A percentile compares a stretch with the other conserved stretches of the same genome.
phyloP scores from a whole-genome alignment of 2,797 vertebrate genomes.

The Pseudochaenichthys georgianus region DNA sequence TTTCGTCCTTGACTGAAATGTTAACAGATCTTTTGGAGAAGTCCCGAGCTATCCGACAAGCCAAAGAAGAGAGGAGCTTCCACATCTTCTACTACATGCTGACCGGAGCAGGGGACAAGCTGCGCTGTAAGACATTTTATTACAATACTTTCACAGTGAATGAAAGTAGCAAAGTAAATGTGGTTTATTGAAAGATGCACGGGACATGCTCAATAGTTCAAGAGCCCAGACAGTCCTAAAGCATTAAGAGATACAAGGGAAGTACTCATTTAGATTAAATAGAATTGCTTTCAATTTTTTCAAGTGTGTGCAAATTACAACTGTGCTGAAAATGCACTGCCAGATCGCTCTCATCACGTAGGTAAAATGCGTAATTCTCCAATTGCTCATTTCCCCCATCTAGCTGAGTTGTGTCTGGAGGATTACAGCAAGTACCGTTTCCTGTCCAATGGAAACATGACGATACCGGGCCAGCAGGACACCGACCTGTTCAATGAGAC shows the following conservation, averaged over 20 bases:
- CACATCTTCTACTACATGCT: slow-evolving; percentile 98
- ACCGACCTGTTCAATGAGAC: slow-evolving; percentile 97
- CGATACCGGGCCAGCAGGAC: slow-evolving; percentile 96
- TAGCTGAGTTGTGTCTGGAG: slow-evolving; percentile 94
- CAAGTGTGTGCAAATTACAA: not conserved
- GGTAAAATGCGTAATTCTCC: not conserved
- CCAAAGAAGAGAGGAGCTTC: slow-evolving; percentile 95
- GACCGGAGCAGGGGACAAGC: slow-evolving; percentile 92
- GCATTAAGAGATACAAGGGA: not conserved
- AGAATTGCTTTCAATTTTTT: slow-evolving; percentile 9
- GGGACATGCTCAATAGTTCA: slow-evolving; percentile 9
- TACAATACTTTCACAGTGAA: not conserved
- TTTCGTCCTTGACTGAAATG: slow-evolving; percentile 65
- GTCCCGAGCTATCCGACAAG: slow-evolving; percentile 96
- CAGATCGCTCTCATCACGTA: too few species aligned
- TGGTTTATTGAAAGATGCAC: not conserved
- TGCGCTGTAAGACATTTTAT: slow-evolving; percentile 89
- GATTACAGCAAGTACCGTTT: slow-evolving; percentile 96
- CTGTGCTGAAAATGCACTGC: not conserved
- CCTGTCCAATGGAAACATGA: slow-evolving; percentile 95
- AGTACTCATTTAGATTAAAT: not conserved
- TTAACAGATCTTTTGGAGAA: slow-evolving; percentile 95
- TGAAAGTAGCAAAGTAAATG: slow-evolving; percentile 5
- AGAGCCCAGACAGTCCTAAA: not conserved
- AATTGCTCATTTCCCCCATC: not conserved